Evolutionary conservation across 2,113 vertebrate species (phyloP), one percentile per base, ranked within the genome.

Genomic region (Ceyx melanurus): DNA sequence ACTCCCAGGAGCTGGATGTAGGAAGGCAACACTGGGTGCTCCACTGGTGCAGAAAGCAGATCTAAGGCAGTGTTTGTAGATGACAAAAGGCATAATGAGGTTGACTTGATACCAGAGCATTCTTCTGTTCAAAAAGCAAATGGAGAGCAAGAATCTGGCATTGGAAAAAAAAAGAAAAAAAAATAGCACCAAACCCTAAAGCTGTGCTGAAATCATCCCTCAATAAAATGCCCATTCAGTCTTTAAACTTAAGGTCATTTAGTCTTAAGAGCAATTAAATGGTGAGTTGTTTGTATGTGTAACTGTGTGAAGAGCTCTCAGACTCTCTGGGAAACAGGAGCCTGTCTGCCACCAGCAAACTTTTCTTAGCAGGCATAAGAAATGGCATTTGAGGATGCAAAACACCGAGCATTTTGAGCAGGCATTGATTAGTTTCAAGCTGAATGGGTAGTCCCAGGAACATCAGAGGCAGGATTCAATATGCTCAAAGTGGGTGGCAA

Each of bases 401-500:
- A 74, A 45, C 66, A 72, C 57, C 5, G 5, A 82, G 43, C 31
- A 29, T 90, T 76, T 75, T 51, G 51, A 89, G 68, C 73, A 89
- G 61, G 46, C 64, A 88, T 82, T 79, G 82, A 50, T 89, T 93
- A 76, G 18, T 31, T 86, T 20, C 43, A 71, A 90, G 86, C 64
- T 86, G 88, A 81, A 60, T 88, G 83, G 72, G 37, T 81, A 86
- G 56, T 65, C 86, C 56, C 70, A 56, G 35, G 68, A 86, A 88
- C 56, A 93, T 82, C 76, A 83, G 79, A 93, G 33, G 31, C 64
- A 90, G 82, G 60, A 88, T 80, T 74, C 89, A 94, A 51, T 84
- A 82, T 90, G 77, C 35, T 84, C 56, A 20, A 64, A 82, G 94
- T 90, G 86, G 86, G 89, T 78, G 77, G 89, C 51, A 90, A 77